Percentiles rank a stretch among this genome's conserved stretches.
These are phyloP conservation scores for Epinotia brunnichana DNA, from an alignment of 2,888 invertebrate genomes.

Conservation along the genomic window DNA sequence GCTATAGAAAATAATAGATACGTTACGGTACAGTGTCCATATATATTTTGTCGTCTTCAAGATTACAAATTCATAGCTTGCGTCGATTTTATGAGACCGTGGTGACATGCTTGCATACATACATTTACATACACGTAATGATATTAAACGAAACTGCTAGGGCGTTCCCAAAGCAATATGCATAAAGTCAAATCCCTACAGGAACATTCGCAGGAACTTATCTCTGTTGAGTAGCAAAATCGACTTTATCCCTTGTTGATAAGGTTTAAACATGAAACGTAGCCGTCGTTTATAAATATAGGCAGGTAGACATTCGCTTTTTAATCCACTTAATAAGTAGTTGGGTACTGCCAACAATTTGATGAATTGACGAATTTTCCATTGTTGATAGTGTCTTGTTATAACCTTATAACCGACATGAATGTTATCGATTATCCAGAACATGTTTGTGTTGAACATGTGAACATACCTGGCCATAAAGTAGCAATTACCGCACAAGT, in stretches of 20 bases:
- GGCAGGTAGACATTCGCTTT: not conserved
- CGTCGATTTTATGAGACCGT: slow-evolving; percentile 16
- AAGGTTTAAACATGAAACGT: not conserved
- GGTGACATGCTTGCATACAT: slow-evolving; percentile 1
- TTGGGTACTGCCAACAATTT: slow-evolving; percentile 1
- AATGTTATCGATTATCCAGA: slow-evolving; percentile 8
- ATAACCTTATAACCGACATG: not conserved
- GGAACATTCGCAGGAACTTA: not conserved
- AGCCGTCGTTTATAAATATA: not conserved
- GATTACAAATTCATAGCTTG: slow-evolving; percentile 23
- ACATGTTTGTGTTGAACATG: too few relatives aligned
- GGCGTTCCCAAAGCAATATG: slow-evolving; percentile 25
- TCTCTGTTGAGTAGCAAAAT: not conserved
- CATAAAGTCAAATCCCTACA: slow-evolving; percentile 15
- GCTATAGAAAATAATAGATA: slow-evolving; percentile 7
- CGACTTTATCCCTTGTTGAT: not conserved
- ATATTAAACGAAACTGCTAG: slow-evolving; percentile 1
- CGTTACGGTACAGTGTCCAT: not conserved
- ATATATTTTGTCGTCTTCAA: not conserved
- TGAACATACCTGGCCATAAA: too few relatives aligned
- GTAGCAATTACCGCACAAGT: too few relatives aligned
- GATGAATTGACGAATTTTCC: slow-evolving; percentile 16
- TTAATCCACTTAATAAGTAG: slow-evolving; percentile 17
- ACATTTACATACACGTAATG: slow-evolving; percentile 17
- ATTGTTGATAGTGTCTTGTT: not conserved